These are phyloP conservation scores for Hydrotaea diabolus DNA, from an alignment of 2,888 invertebrate genomes.

Conservation along the genomic window DNA sequence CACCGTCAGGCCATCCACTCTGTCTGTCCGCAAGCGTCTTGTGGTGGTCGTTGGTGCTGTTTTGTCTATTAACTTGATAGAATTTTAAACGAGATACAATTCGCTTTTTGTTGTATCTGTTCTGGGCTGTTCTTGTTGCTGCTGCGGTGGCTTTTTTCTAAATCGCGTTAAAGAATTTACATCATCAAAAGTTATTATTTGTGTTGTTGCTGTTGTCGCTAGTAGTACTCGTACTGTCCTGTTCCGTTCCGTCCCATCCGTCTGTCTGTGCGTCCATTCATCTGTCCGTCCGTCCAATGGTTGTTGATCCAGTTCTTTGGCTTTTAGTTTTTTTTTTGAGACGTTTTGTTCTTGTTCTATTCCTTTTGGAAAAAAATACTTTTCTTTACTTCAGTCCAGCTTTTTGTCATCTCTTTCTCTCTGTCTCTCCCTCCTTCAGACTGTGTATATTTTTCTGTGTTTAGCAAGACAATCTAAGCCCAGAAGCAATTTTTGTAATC, in stretches of 20 bases:
- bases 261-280: no score
- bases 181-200: constrained; percentile 63
- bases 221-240: no score
- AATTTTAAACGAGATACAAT: constrained; percentile 57
- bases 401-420: constrained; percentile 22
- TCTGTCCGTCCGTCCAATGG: constrained; percentile 22
- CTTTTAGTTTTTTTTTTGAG: constrained; percentile 52
- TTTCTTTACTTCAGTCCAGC: background rate
- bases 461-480: constrained; percentile 52
- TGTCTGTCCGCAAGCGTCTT: background rate
- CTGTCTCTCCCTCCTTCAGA: background rate
- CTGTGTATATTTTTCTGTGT: background rate
- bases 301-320: constrained; percentile 63
- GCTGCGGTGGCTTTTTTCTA: constrained; percentile 45
- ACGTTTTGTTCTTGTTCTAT: constrained; percentile 37
- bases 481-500: constrained; percentile 67
- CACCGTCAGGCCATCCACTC: background rate
- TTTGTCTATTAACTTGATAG: constrained; percentile 43
- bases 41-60: constrained; percentile 17
- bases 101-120: constrained; percentile 36
- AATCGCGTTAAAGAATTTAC: constrained; percentile 67
- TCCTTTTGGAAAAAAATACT: background rate
- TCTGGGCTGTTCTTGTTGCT: constrained; percentile 23
- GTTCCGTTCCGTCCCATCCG: background rate
- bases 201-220: constrained; percentile 32